Conservation (phyloP, 2,888 invertebrate species). For the Kryphioiulus occultus region DNA sequence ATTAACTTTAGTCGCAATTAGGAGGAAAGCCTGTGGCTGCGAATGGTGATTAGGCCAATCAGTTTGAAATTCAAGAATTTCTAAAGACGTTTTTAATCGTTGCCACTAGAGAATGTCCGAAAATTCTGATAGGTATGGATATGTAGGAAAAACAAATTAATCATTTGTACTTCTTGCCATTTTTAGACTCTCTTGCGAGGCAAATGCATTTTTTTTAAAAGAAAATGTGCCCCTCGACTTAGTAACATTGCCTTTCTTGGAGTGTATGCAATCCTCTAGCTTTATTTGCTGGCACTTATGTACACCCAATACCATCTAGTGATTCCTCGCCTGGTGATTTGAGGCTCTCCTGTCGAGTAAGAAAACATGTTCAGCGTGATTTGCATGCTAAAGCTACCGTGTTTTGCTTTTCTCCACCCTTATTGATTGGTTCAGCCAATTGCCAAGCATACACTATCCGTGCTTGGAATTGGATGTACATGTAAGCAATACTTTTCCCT, state of each 20-base stretch:
- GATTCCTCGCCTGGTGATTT: constrained; percentile 1
- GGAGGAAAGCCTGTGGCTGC: background rate
- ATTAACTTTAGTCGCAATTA: constrained; percentile 20
- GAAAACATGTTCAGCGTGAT: constrained; percentile 27
- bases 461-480: constrained; percentile 18
- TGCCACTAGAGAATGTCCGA: background rate
- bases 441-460: constrained; percentile 14
- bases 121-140: no score
- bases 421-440: constrained; percentile 37
- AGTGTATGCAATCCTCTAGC: constrained; percentile 25
- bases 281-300: constrained; percentile 27
- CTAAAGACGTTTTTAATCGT: background rate
- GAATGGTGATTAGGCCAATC: background rate
- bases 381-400: background rate
- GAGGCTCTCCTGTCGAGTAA: constrained; percentile 21
- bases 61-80: background rate
- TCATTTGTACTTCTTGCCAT: no score
- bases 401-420: background rate
- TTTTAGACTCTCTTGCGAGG: no score
- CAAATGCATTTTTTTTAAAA: background rate
- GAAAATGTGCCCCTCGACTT: background rate
- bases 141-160: no score
- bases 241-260: background rate
- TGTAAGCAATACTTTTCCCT: constrained; percentile 24
- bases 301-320: background rate